Conservation (phyloP, 2,888 invertebrate species). For the Zelleria hepariella region DNA sequence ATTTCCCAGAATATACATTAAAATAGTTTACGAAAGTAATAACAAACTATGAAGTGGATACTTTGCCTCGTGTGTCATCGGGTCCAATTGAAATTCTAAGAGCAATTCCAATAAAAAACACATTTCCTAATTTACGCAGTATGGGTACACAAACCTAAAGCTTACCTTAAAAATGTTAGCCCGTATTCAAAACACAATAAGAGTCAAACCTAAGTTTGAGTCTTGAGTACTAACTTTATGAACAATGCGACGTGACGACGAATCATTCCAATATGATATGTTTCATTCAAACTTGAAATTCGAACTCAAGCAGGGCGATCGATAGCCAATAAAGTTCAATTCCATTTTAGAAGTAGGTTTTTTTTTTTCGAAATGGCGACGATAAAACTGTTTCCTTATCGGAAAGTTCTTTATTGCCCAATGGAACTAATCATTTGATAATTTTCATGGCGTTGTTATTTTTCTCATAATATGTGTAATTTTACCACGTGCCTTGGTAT, state of each 20-base stretch:
- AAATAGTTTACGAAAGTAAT: background rate
- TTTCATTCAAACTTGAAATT: constrained; percentile 38
- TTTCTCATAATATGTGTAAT: background rate
- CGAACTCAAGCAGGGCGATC: constrained; percentile 2
- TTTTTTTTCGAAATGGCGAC: constrained; percentile 20
- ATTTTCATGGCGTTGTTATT: background rate
- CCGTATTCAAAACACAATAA: background rate
- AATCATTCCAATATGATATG: constrained; percentile 42
- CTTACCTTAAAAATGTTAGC: background rate
- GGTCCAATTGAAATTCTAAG: constrained; percentile 57
- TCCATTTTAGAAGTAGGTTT: constrained; percentile 14
- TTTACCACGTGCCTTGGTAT: background rate
- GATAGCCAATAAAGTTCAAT: background rate
- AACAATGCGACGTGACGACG: constrained; percentile 56
- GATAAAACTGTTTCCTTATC: background rate
- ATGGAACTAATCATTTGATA: background rate
- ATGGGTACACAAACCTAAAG: constrained; percentile 10
- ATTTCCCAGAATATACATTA: too few species aligned
- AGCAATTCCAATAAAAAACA: constrained; percentile 64
- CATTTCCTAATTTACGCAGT: constrained; percentile 66
- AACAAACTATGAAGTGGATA: background rate
- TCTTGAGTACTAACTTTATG: constrained; percentile 41
- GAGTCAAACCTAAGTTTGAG: constrained; percentile 22
- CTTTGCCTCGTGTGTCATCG: constrained; percentile 39
- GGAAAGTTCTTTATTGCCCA: background rate